phyloP scores from a whole-genome alignment of 2,888 invertebrate species.

The Phrixothrix hirtus region DNA sequence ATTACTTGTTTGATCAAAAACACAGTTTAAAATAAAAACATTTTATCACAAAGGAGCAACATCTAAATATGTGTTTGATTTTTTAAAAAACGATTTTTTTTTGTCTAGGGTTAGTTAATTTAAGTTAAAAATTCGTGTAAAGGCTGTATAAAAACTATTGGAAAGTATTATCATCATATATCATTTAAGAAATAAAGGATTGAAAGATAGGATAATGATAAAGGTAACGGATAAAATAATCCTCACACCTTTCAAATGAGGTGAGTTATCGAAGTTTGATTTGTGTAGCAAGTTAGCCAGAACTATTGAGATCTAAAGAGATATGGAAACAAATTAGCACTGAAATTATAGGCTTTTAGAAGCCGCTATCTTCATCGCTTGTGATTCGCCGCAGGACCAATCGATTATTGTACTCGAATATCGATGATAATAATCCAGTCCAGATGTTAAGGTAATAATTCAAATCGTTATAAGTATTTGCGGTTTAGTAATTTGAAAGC shows the following conservation, averaged over 20 bases:
- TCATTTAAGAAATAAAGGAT: too few relatives aligned
- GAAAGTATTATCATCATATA: too few relatives aligned
- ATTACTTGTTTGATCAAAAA: too few relatives aligned
- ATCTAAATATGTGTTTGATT: too few relatives aligned
- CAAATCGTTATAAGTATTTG: slow-evolving; percentile 51
- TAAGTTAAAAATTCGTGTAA: too few relatives aligned
- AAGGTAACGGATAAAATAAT: slow-evolving; percentile 24
- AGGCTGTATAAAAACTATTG: too few relatives aligned
- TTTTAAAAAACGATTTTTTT: too few relatives aligned
- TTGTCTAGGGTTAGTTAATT: too few relatives aligned
- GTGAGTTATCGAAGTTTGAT: slow-evolving; percentile 38
- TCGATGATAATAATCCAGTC: slow-evolving; percentile 51
- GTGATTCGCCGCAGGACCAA: slow-evolving; percentile 53
- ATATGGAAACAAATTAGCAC: slow-evolving; percentile 57
- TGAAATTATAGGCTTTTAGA: slow-evolving; percentile 57
- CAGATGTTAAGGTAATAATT: slow-evolving; percentile 52
- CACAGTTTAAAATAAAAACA: too few relatives aligned
- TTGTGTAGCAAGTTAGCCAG: slow-evolving; percentile 36
- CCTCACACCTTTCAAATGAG: slow-evolving; percentile 34
- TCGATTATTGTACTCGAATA: slow-evolving; percentile 54
- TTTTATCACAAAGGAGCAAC: too few relatives aligned
- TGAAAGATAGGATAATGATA: slow-evolving; percentile 4
- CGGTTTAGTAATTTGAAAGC: slow-evolving; percentile 53
- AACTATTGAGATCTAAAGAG: slow-evolving; percentile 50
- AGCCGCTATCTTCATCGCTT: slow-evolving; percentile 56